Base-by-base conservation (phyloP, 64 coral and sea anemone species). In the Stichodactyla helianthus region DNA sequence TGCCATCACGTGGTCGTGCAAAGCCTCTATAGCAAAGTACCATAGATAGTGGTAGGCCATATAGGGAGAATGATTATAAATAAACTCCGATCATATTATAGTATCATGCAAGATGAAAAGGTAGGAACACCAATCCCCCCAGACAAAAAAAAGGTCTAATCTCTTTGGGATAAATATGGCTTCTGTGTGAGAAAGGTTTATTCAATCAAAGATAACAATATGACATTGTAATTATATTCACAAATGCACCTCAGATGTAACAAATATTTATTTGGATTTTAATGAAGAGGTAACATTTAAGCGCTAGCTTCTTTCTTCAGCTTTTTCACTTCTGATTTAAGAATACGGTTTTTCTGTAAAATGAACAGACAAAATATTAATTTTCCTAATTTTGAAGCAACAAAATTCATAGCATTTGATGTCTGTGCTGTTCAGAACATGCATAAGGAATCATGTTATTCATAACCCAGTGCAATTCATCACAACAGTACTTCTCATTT, bases 271-370 rank as follows among this genome's bases (percentile, higher is more conserved):
- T 85, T 89, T 61, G 68, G 55, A 79, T 67, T 31, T 80, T 55
- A 64, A 86, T 11, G 59, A 90, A 74, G 81, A 85, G 54, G 71
- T 86, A 79, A 91, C 77, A 63, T 85, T 76, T 85, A n/a, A 55
- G n/a, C 68, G 27, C 90, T 94, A 15, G 84, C 59, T 85, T 99
- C 93, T 83, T 99, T 88, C 44, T 88, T 94, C 25, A 99, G 85
- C 58, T 95, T 95, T 82, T 93, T 99, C 77, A 95, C 85, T 82
- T 93, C 97, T 81, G 87, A 64, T 91, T 88, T 92, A 52, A 99
- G 81, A 54, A 99, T 85, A 86, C 93, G 84, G 82, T 92, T 95
- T 99, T 99, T 99, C 97, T 99, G 77, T 83, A 64, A 89, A 88
- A 83, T 54, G 84, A 85, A 87, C 22, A 91, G 26, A 59, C 12